Conservation (phyloP, 2,888 invertebrate genomes). For the Drosophila rubida region DNA sequence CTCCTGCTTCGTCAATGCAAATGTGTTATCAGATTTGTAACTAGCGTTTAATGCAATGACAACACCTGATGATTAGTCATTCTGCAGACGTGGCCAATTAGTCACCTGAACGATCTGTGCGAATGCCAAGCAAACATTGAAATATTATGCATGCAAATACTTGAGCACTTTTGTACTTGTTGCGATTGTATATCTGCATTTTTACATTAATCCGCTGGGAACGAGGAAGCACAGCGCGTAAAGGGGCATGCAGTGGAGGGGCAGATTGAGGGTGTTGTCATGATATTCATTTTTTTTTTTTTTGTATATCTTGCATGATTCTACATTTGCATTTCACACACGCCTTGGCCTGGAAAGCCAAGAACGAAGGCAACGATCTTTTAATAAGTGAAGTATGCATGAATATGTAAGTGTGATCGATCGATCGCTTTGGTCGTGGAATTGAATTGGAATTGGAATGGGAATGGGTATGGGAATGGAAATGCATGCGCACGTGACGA, state of each 20-base stretch:
- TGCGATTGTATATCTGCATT: slow-evolving; percentile 49
- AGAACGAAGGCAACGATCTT: slow-evolving; percentile 67
- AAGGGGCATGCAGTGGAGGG: slow-evolving; percentile 29
- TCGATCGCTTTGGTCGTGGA: slow-evolving; percentile 57
- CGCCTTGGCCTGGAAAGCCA: slow-evolving; percentile 75
- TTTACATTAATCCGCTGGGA: slow-evolving; percentile 54
- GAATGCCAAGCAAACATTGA: slow-evolving; percentile 48
- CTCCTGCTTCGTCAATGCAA: neutral
- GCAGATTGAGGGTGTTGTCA: slow-evolving; percentile 61
- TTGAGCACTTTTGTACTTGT: slow-evolving; percentile 24
- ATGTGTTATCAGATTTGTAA: slow-evolving; percentile 7
- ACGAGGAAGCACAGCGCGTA: slow-evolving; percentile 6
- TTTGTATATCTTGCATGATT: neutral
- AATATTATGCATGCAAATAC: slow-evolving; percentile 25
- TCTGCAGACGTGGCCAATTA: slow-evolving; percentile 53
- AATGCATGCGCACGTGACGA: slow-evolving; percentile 69
- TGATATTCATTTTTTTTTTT: slow-evolving; percentile 33
- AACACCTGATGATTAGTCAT: slow-evolving; percentile 48
- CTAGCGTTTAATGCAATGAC: slow-evolving; percentile 35
- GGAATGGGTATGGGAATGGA: slow-evolving; percentile 45
- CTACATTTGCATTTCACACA: slow-evolving; percentile 70
- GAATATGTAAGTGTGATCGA: slow-evolving; percentile 47
- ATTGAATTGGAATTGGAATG: slow-evolving; percentile 9
- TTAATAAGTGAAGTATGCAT: slow-evolving; percentile 43
- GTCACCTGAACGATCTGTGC: slow-evolving; percentile 55